Conservation (phyloP, 2,113 vertebrate genomes). For the Donacobius atricapilla region DNA sequence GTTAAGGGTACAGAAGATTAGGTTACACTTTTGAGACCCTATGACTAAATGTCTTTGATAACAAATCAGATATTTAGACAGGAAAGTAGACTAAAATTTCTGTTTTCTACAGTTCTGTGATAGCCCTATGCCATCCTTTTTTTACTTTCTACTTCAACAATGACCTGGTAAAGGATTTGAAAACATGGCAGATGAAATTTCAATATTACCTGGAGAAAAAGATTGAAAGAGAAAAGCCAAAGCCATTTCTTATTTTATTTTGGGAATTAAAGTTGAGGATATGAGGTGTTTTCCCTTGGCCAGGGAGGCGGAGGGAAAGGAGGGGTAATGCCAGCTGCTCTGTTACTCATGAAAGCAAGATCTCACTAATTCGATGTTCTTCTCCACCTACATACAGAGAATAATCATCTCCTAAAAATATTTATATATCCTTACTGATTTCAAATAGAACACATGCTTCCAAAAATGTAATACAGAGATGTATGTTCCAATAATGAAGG, state of each 20-base stretch:
- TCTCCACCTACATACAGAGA: constrained; percentile 58
- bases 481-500: constrained; percentile 49
- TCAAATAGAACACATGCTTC: constrained; percentile 45
- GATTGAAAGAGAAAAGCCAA: neutral
- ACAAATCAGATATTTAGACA: neutral
- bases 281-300: constrained; percentile 51
- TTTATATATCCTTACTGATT: constrained; percentile 49
- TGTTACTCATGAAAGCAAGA: constrained; percentile 52
- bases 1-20: neutral
- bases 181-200: neutral
- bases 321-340: constrained; percentile 38
- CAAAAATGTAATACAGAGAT: constrained; percentile 46
- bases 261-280: constrained; percentile 9
- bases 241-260: neutral
- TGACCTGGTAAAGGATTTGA: neutral
- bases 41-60: neutral
- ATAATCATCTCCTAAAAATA: constrained; percentile 55
- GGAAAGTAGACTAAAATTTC: neutral
- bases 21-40: neutral
- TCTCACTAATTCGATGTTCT: constrained; percentile 48
- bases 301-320: neutral
- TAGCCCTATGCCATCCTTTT: neutral
- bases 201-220: neutral
- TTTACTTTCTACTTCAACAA: neutral
- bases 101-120: neutral